Conservation (phyloP, 2,797 vertebrate species). For the Denticeps clupeoides region DNA sequence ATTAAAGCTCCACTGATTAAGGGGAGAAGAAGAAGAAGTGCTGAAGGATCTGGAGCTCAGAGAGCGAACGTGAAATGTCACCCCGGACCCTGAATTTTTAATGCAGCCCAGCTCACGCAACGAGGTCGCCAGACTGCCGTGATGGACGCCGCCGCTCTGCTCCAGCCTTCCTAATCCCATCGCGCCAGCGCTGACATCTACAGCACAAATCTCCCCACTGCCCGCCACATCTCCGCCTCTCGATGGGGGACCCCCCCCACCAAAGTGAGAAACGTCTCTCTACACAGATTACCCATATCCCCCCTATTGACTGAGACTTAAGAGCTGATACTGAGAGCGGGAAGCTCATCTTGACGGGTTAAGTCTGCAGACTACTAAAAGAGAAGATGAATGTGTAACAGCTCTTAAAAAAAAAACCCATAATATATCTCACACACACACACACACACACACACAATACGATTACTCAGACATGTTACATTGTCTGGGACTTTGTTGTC, state of each 20-base stretch:
- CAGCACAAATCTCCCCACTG: slow-evolving; percentile 26
- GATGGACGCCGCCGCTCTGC: slow-evolving; percentile 12
- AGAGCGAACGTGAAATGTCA: slow-evolving; percentile 32
- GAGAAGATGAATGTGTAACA: too few relatives aligned
- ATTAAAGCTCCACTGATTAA: slow-evolving; percentile 20
- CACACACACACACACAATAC: not conserved
- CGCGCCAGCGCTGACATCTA: slow-evolving; percentile 18
- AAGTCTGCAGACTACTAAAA: slow-evolving; percentile 33
- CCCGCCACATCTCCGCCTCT: slow-evolving; percentile 18
- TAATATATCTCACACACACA: not conserved
- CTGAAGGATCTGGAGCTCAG: not conserved
- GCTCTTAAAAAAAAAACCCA: too few relatives aligned
- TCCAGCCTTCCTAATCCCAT: slow-evolving; percentile 24
- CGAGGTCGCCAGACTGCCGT: slow-evolving; percentile 1
- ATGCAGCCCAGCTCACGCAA: slow-evolving; percentile 19
- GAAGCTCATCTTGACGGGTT: slow-evolving; percentile 39
- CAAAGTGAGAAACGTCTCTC: slow-evolving; percentile 17
- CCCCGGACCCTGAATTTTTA: slow-evolving; percentile 39
- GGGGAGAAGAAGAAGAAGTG: slow-evolving; percentile 1
- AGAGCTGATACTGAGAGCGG: slow-evolving; percentile 33
- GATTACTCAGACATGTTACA: too few relatives aligned
- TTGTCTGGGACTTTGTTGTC: too few relatives aligned
- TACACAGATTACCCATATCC: slow-evolving; percentile 48
- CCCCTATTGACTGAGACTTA: slow-evolving; percentile 40
- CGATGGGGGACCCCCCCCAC: not conserved